These are phyloP conservation scores for Willowsia nigromaculata DNA, from an alignment of 2,888 invertebrate genomes.

Conservation along the genomic window DNA sequence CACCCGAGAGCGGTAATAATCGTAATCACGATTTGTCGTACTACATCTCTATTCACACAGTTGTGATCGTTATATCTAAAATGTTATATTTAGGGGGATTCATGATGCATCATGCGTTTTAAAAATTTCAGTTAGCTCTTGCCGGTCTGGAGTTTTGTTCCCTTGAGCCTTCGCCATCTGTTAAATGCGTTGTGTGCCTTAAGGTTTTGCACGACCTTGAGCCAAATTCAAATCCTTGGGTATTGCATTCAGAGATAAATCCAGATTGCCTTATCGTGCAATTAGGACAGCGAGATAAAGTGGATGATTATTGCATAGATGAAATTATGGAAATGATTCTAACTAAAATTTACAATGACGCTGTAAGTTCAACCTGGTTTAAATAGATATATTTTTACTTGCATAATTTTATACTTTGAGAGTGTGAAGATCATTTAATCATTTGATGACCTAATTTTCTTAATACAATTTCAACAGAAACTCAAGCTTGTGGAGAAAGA, in stretches of 20 bases:
- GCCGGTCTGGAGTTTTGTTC: constrained; percentile 48
- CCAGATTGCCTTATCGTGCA: neutral
- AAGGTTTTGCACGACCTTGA: neutral
- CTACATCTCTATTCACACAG: too few species aligned
- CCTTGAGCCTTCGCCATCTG: constrained; percentile 33
- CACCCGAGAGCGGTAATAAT: constrained; percentile 39
- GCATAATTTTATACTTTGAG: too few species aligned
- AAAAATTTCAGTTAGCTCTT: constrained; percentile 38
- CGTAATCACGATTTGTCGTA: neutral
- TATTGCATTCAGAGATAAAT: constrained; percentile 1
- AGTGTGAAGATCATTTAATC: too few species aligned
- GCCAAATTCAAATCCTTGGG: constrained; percentile 40
- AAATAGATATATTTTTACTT: too few species aligned
- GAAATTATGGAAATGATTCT: constrained; percentile 4
- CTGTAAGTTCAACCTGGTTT: constrained; percentile 33
- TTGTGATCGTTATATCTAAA: too few species aligned
- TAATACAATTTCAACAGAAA: too few species aligned
- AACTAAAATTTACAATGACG: neutral
- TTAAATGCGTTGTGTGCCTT: constrained; percentile 36
- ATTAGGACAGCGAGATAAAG: constrained; percentile 37
- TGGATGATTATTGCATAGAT: constrained; percentile 32
- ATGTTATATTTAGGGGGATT: too few species aligned
- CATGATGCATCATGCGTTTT: too few species aligned
- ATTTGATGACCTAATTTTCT: too few species aligned
- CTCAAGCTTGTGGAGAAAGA: too few species aligned